Evolutionary conservation across 92 coral and sea anemone genomes (phyloP).

Genomic region (Zoanthus solanderi): DNA sequence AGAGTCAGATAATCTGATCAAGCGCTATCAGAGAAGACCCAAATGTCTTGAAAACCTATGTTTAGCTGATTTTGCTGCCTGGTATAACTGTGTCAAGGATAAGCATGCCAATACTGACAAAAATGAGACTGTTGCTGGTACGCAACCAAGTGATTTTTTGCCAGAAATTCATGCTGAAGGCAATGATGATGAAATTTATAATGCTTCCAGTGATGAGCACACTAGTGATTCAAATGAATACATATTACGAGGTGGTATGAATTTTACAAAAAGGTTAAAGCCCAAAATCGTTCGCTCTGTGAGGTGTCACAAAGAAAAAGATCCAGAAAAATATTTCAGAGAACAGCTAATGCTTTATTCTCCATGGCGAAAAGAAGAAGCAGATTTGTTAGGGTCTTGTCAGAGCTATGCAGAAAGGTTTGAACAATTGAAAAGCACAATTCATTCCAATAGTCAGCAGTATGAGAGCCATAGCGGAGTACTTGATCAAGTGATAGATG

Average conservation of each 20-base stretch:
- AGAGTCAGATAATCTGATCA: slow-evolving; percentile 72
- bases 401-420: slow-evolving; percentile 35
- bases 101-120: not conserved
- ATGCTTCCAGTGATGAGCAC: not conserved
- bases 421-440: not conserved
- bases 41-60: slow-evolving; percentile 59
- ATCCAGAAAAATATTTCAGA: slow-evolving; percentile 28
- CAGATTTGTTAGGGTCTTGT: slow-evolving; percentile 37
- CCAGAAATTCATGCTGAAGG: slow-evolving; percentile 60
- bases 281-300: slow-evolving; percentile 34
- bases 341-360: slow-evolving; percentile 74
- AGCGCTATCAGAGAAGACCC: slow-evolving; percentile 77
- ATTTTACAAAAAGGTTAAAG: slow-evolving; percentile 22
- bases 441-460: not conserved
- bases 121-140: not conserved
- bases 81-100: slow-evolving; percentile 69
- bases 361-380: slow-evolving; percentile 47
- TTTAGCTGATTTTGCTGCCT: slow-evolving; percentile 81
- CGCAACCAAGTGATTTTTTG: slow-evolving; percentile 46
- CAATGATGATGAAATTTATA: not conserved
- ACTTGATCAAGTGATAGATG: slow-evolving; percentile 39
- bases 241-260: slow-evolving; percentile 45
- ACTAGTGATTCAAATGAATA: not conserved
- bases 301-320: slow-evolving; percentile 16
- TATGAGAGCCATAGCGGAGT: slow-evolving; percentile 19